phyloP scores from a whole-genome alignment of 2,113 vertebrate species.

The Ictalurus furcatus region DNA sequence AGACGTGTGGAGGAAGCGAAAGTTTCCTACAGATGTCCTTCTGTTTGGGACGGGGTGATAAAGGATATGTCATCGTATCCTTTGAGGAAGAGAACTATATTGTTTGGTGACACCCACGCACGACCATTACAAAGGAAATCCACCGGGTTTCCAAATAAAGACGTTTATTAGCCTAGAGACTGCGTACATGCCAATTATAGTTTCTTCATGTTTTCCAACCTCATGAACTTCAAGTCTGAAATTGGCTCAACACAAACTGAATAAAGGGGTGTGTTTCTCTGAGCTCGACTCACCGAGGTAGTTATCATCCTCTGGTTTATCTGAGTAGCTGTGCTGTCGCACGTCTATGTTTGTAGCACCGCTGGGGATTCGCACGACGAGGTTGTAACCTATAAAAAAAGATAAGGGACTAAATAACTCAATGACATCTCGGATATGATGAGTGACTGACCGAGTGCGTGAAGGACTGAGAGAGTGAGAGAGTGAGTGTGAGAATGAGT shows the following conservation, averaged over 20 bases:
- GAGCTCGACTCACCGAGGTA: constrained; percentile 87
- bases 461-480: not conserved
- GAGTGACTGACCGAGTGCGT: too few relatives aligned
- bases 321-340: constrained; percentile 97
- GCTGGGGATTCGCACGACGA: constrained; percentile 91
- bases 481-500: not conserved
- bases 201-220: not conserved
- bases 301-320: constrained; percentile 97
- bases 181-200: too few relatives aligned
- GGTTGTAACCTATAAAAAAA: constrained; percentile 85
- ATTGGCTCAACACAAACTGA: not conserved
- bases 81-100: not conserved
- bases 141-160: not conserved
- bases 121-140: not conserved
- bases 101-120: not conserved
- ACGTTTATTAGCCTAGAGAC: not conserved
- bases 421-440: not conserved
- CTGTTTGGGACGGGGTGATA: not conserved
- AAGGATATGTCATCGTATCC: constrained; percentile 4
- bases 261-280: not conserved
- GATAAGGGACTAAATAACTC: not conserved
- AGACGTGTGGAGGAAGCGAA: not conserved
- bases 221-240: not conserved
- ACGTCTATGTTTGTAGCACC: constrained; percentile 98
- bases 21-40: not conserved